A percentile compares a stretch with the other conserved stretches of the same genome.
phyloP scores from a whole-genome alignment of 2,797 vertebrate species.

The Hylomyscus alleni region DNA sequence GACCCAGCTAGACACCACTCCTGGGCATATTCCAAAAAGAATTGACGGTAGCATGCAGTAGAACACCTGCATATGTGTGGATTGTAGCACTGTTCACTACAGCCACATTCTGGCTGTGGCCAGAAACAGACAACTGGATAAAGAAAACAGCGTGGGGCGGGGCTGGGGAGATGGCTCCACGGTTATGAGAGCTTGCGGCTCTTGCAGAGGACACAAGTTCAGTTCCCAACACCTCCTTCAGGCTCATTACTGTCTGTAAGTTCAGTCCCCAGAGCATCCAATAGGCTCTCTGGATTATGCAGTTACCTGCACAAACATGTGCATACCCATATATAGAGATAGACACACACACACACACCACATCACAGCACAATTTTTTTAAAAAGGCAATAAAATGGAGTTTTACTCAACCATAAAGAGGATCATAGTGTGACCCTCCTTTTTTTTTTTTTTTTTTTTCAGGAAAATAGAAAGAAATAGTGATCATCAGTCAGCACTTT shows the following conservation, averaged over 20 bases:
- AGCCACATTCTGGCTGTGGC: not conserved
- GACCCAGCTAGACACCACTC: not conserved
- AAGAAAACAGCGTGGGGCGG: not conserved
- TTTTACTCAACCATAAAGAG: not conserved
- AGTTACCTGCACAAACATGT: not conserved
- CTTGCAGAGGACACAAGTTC: not conserved
- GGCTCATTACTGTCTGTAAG: not conserved
- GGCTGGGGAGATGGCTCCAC: not conserved
- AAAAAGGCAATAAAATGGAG: not conserved
- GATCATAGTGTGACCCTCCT: rapidly evolving
- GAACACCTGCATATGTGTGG: not conserved
- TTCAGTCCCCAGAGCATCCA: not conserved
- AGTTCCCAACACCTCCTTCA: not conserved
- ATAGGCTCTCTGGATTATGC: not conserved
- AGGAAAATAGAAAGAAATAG: not conserved
- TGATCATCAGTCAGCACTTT: not conserved
- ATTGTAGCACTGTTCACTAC: not conserved
- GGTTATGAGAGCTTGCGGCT: not conserved
- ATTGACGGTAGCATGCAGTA: no score
- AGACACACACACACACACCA: not conserved
- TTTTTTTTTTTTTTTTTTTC: no score
- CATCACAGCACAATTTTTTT: not conserved
- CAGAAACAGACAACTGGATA: not conserved
- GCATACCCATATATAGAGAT: not conserved
- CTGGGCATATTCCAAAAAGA: no score